Evolutionary conservation across 2,888 invertebrate species (phyloP).

Genomic region (Ophioninae sp.): DNA sequence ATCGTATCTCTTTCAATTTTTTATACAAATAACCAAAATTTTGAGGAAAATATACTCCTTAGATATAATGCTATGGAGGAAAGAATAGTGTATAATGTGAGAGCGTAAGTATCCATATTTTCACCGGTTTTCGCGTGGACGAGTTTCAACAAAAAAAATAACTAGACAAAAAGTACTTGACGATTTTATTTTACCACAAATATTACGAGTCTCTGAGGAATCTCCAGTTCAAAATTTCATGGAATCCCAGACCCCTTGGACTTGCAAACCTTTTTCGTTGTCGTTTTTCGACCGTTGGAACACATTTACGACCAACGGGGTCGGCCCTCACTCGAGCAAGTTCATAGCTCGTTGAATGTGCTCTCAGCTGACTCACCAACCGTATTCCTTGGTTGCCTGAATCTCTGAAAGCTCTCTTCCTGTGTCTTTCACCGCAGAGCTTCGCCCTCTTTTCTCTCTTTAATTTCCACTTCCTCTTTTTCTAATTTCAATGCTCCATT

Average conservation of each 20-base stretch:
- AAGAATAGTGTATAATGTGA: too few species aligned
- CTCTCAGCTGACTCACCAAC: not conserved
- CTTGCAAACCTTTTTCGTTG: too few species aligned
- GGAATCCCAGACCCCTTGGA: not conserved
- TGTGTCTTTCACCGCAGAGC: not conserved
- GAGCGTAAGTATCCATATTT: too few species aligned
- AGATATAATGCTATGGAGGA: too few species aligned
- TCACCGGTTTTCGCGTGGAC: too few species aligned
- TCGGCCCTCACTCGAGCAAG: not conserved
- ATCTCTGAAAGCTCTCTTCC: not conserved
- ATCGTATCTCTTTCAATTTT: too few species aligned
- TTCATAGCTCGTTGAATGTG: not conserved
- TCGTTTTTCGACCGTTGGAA: not conserved
- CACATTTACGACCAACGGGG: not conserved
- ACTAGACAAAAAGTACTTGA: too few species aligned
- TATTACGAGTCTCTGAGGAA: too few species aligned
- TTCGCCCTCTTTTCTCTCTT: not conserved
- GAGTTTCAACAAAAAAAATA: too few species aligned
- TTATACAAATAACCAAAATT: too few species aligned
- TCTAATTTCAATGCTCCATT: not conserved
- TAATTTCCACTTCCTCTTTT: not conserved
- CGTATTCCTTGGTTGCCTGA: not conserved
- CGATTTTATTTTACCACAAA: too few species aligned
- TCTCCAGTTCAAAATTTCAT: not conserved
- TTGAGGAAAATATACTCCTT: too few species aligned